Evolutionary conservation across 2,888 invertebrate genomes (phyloP).

Genomic region (Nebria salina): DNA sequence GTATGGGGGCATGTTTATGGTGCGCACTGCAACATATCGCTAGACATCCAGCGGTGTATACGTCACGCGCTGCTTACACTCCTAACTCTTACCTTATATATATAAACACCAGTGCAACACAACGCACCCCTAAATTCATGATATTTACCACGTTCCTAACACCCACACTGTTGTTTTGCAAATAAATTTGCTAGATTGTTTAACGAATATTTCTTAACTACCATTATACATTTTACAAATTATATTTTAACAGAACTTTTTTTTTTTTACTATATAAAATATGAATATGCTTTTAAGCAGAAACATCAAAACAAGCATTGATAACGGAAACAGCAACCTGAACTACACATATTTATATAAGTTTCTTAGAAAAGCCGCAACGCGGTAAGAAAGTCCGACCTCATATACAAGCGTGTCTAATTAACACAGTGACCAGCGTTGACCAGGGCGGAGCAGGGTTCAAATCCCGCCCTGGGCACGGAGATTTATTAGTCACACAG

Average conservation of each 20-base stretch:
- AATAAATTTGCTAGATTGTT: not conserved
- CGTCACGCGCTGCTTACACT: conserved; percentile 19
- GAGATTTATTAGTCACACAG: conserved; percentile 34
- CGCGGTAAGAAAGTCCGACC: not conserved
- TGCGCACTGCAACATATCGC: conserved; percentile 29
- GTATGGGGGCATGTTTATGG: conserved; percentile 25
- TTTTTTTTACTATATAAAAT: not conserved
- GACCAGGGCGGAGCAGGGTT: conserved; percentile 45
- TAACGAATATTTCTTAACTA: not conserved
- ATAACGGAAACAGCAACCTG: too few relatives aligned
- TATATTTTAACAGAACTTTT: not conserved
- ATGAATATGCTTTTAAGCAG: too few relatives aligned
- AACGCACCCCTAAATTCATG: not conserved
- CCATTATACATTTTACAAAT: not conserved
- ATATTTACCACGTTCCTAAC: not conserved
- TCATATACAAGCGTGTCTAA: conserved; percentile 30
- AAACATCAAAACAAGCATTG: too few relatives aligned
- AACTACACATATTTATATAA: not conserved
- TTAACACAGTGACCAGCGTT: conserved; percentile 44
- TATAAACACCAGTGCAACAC: not conserved
- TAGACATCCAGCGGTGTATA: conserved; percentile 21
- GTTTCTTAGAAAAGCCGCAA: not conserved
- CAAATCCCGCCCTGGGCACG: conserved; percentile 40
- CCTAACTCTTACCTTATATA: not conserved
- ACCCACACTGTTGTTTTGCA: not conserved